Percentiles rank a stretch among this genome's conserved stretches.
phyloP scores from a whole-genome alignment of 2,797 vertebrate species.

The Anniella stebbinsi region DNA sequence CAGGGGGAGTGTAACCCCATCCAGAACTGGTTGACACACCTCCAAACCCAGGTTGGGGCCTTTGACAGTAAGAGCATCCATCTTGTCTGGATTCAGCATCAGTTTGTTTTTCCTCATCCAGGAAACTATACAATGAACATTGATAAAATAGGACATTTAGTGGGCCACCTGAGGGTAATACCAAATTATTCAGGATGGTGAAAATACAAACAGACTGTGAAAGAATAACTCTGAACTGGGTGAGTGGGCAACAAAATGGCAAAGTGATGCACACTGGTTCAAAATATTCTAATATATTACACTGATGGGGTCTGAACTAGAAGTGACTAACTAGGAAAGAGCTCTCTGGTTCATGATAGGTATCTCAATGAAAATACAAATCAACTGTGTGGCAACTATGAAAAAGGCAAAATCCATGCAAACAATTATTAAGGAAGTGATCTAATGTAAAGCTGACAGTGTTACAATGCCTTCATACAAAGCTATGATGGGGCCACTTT shows the following conservation, averaged over 20 bases:
- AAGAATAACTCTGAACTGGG: not conserved
- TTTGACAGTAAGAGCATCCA: too few species aligned
- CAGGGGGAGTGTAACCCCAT: too few species aligned
- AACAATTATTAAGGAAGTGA: not conserved
- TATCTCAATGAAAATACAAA: not conserved
- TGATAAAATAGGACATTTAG: not conserved
- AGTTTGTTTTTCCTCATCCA: too few species aligned
- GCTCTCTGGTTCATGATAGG: not conserved
- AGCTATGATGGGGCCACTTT: not conserved
- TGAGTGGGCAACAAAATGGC: not conserved
- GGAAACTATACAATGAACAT: not conserved
- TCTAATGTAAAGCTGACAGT: not conserved
- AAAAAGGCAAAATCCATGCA: not conserved
- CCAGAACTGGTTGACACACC: too few species aligned
- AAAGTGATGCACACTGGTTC: not conserved
- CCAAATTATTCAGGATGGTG: not conserved
- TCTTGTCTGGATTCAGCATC: too few species aligned
- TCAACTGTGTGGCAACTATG: not conserved
- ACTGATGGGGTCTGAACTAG: not conserved
- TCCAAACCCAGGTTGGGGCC: too few species aligned
- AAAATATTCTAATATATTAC: not conserved
- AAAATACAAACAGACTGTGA: not conserved
- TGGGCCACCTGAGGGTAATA: not conserved
- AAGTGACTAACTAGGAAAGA: not conserved
- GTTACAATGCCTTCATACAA: not conserved